phyloP scores from a whole-genome alignment of 1,140 invertebrate genomes.

The Artemia franciscana region DNA sequence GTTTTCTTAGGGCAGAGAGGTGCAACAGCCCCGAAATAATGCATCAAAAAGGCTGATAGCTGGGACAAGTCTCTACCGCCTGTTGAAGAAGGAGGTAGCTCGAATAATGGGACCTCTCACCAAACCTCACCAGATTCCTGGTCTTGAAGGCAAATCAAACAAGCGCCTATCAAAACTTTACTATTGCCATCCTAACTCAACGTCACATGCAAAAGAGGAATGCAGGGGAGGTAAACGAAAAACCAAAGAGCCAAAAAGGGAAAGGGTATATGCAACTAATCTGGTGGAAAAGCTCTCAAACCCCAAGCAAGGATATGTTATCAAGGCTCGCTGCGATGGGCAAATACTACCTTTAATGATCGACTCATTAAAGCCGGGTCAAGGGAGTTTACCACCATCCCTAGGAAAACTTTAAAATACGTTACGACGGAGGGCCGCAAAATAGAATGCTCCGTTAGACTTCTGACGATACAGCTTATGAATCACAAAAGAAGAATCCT shows the following conservation, averaged over 20 bases:
- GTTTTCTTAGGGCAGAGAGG: background rate
- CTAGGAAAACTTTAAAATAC: background rate
- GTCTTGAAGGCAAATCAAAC: no score
- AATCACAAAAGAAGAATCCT: background rate
- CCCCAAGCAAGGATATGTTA: background rate
- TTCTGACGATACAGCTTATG: background rate
- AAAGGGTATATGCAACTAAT: no score
- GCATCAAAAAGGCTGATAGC: background rate
- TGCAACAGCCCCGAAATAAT: background rate
- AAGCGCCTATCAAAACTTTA: background rate
- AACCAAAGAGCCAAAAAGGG: no score
- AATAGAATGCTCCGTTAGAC: background rate
- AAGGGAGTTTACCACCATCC: background rate
- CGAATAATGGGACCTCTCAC: no score
- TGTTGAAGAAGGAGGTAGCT: no score
- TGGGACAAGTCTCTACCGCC: background rate
- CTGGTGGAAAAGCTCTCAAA: no score
- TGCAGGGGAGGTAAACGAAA: no score
- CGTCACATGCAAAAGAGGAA: background rate
- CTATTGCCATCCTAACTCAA: background rate
- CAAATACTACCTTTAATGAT: background rate
- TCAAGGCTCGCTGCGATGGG: background rate
- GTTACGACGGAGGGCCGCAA: background rate
- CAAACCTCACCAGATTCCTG: no score
- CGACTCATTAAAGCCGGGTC: background rate